Evolutionary conservation across 2,797 vertebrate species (phyloP), one percentile per base, ranked within the genome.

Genomic region (Echiichthys vipera): DNA sequence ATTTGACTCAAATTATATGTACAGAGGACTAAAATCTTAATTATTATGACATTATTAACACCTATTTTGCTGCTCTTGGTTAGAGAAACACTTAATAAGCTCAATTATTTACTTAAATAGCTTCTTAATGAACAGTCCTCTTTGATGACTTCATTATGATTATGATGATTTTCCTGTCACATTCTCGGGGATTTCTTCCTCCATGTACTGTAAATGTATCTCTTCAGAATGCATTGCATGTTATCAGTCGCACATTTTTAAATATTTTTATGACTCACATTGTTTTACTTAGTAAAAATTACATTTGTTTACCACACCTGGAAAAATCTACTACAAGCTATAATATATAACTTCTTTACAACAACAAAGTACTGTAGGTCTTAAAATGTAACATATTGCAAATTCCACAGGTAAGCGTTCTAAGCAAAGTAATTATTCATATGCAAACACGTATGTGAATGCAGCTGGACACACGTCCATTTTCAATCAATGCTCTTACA

Each of bases 301-400:
- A 10, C 2, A 34, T 39, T 25, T 29, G 11, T 58, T 51, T n/a
- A n/a, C n/a, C n/a, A n/a, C n/a, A n/a, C n/a, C n/a, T n/a, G n/a
- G n/a, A n/a, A n/a, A n/a, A n/a, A n/a, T n/a, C n/a, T n/a, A n/a
- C n/a, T n/a, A n/a, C n/a, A n/a, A 40, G 20, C 6, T 46, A 56
- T 32, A 61, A 57, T 49, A 18, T 9, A 58, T 4, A 55, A 59
- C 25, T 17, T 0, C 11, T 65, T 24, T 32, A 39, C 12, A n/a
- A n/a, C n/a, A n/a, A n/a, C n/a, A n/a, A n/a, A 34, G n/a, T 9
- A 20, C 25, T 29, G 3, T 32, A 9, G 40, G 2, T 56, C 64
- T 70, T 42, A 30, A 61, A 73, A 64, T 36, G 9, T 42, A 25
- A 54, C 24, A 42, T 22, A 51, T 47, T 34, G 29, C 2, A 36